Percentiles rank a stretch among this genome's conserved stretches.
These are phyloP conservation scores for Schizopygopsis malacanthus DNA, from an alignment of 2,797 vertebrate species.

Conservation along the genomic window DNA sequence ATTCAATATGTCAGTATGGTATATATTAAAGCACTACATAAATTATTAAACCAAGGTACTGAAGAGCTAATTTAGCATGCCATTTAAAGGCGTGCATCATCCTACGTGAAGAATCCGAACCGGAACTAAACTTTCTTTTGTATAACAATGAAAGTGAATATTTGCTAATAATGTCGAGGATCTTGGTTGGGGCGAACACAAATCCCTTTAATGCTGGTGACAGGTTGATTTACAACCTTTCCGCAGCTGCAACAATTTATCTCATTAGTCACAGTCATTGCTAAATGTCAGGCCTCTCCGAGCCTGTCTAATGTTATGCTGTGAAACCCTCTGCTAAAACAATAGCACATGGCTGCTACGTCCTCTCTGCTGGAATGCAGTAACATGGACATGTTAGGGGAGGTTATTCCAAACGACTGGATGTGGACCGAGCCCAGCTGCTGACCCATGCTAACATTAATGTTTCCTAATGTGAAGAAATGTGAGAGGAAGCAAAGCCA, in stretches of 20 bases:
- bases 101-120: background rate
- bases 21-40: background rate
- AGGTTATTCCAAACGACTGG: conserved; percentile 1
- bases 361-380: background rate
- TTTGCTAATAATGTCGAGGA: conserved; percentile 51
- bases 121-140: conserved; percentile 22
- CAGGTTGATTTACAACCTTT: conserved; percentile 62
- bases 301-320: conserved; percentile 52
- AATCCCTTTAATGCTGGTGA: conserved; percentile 52
- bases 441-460: background rate
- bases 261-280: conserved; percentile 64
- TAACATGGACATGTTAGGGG: background rate
- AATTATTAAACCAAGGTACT: background rate
- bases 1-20: background rate
- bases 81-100: background rate
- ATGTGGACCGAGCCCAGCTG: background rate
- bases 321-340: conserved; percentile 46
- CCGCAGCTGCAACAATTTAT: conserved; percentile 59
- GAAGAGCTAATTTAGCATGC: background rate
- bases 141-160: conserved; percentile 46
- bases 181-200: conserved; percentile 20
- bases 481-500: background rate
- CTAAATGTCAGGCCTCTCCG: conserved; percentile 61
- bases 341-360: background rate
- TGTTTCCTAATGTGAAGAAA: conserved; percentile 7